A percentile compares a stretch with the other conserved stretches of the same genome.
phyloP scores from a whole-genome alignment of 2,888 invertebrate species.

The Perdita meconis region DNA sequence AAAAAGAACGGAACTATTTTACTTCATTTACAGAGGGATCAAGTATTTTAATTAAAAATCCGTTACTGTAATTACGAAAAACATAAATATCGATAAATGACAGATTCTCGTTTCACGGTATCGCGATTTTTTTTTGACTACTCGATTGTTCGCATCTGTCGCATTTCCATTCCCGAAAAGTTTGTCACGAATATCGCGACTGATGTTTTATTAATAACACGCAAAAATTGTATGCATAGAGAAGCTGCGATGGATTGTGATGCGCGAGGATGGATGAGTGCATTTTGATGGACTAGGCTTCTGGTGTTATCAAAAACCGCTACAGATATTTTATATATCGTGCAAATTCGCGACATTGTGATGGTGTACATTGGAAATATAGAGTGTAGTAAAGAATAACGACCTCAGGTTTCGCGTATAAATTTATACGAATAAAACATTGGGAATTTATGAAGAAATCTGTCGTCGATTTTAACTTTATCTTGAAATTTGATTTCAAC shows the following conservation, averaged over 20 bases:
- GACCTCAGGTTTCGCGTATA: too few species aligned
- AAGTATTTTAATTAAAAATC: too few species aligned
- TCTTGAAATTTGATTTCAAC: too few species aligned
- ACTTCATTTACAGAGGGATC: conserved; percentile 1
- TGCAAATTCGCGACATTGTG: background rate
- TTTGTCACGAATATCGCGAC: conserved; percentile 7
- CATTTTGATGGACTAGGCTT: background rate
- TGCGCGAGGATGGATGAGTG: background rate
- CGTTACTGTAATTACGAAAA: background rate
- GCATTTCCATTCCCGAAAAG: background rate
- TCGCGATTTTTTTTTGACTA: background rate
- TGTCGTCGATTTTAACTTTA: too few species aligned
- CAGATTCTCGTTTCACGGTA: background rate
- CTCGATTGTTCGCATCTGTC: background rate
- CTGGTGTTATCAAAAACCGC: background rate
- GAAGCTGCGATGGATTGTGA: background rate
- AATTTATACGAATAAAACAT: too few species aligned
- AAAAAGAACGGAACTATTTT: too few species aligned
- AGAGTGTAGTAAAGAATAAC: too few species aligned
- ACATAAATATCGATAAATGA: background rate
- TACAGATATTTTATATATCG: background rate
- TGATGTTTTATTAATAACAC: conserved; percentile 26
- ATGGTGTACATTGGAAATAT: too few species aligned
- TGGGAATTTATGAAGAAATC: too few species aligned
- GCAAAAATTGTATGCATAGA: conserved; percentile 2